phyloP scores from a whole-genome alignment of 1,140 invertebrate genomes.

The Phymastichus coffea region DNA sequence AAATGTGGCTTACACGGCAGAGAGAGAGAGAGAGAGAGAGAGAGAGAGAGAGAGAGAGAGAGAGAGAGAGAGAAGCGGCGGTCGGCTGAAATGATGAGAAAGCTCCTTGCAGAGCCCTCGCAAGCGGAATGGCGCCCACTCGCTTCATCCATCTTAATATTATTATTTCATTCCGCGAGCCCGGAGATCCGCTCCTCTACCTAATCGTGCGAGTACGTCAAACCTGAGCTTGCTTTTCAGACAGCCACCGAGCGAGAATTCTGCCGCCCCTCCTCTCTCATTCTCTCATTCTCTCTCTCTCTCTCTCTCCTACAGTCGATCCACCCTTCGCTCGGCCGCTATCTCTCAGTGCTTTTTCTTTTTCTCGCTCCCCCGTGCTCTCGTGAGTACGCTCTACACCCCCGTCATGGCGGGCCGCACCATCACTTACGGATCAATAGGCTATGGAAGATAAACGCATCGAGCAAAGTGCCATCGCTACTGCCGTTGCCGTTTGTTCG shows the following conservation, averaged over 20 bases:
- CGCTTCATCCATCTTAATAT: slow-evolving; percentile 48
- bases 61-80: not conserved
- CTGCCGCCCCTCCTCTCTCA: not conserved
- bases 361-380: slow-evolving; percentile 27
- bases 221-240: slow-evolving; percentile 32
- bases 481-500: not conserved
- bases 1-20: not conserved
- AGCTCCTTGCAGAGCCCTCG: too few species aligned
- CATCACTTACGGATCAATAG: slow-evolving; percentile 53
- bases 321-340: not conserved
- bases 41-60: not conserved
- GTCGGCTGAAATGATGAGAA: slow-evolving; percentile 25
- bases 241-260: slow-evolving; percentile 24
- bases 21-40: not conserved
- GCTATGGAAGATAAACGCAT: slow-evolving; percentile 42
- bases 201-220: slow-evolving; percentile 45
- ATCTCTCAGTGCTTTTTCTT: not conserved
- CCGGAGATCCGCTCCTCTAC: slow-evolving; percentile 28
- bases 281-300: not conserved
- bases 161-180: slow-evolving; percentile 50
- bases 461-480: too few species aligned
- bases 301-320: not conserved
- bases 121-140: too few species aligned
- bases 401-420: slow-evolving; percentile 35
- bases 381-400: not conserved